Base-by-base conservation (phyloP, 2,797 vertebrate species). In the Oceanodroma leucorhoa region DNA sequence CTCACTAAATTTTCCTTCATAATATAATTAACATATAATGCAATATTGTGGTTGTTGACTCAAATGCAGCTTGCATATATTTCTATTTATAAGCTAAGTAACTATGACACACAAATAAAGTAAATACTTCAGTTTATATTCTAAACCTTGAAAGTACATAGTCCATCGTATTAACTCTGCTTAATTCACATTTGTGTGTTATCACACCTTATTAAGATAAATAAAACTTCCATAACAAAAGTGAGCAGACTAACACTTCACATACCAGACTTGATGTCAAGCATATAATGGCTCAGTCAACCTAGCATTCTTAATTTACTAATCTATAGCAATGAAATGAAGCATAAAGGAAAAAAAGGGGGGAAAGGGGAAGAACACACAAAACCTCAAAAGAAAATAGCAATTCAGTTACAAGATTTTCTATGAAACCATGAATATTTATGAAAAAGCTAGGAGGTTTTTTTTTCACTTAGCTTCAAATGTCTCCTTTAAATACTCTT, bases 391-490 rank as follows among this genome's bases (percentile, higher is more conserved):
- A 95, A 96, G 94, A 96, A 95, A 64, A 82, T 51, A 15, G 64
- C 81, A 91, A 91, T 96, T 95, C 83, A 84, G 80, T 97, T 97
- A 94, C 89, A 97, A 96, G 96, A 96, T 97, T 97, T 97, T 96
- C 94, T 79, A 43, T 6, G 36, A 93, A 93, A 76, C 72, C 87
- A 97, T 97, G 96, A 97, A 97, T 98, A 98, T 98, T 98, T 97
- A 97, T 97, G 81, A 93, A 96, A 96, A 93, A 95, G 40, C 71
- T 30, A 84, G 87, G 41, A 90, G 87, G 55, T 61, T 7, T 34
- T 65, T 83, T 86, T 93, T 96, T 87, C 86, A 97, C 90, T 97
- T 96, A 97, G 81, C 70, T 95, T 97, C 91, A 95, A 97, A 97
- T 93, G 64, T 87, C 84, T 96, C 81, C 95, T 96, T 95, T 94